Conservation (phyloP, 2,888 invertebrate species). For the Agonopterix heracliana region DNA sequence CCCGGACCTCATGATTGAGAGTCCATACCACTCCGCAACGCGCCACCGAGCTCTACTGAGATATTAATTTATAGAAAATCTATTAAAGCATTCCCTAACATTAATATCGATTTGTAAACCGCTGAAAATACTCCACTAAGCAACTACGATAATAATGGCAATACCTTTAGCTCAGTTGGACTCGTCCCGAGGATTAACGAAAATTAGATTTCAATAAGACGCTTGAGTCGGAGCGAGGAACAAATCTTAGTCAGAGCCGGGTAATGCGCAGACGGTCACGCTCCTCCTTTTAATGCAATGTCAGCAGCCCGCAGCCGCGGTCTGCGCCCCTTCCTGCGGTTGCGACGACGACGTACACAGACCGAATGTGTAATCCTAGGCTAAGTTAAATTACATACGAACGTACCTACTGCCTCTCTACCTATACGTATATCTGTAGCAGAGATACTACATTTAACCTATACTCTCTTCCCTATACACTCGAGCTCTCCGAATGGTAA, state of each 20-base stretch:
- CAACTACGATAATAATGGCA: conserved; percentile 53
- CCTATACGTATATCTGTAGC: no score
- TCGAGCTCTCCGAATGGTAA: no score
- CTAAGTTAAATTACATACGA: conserved; percentile 22
- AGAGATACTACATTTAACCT: background rate
- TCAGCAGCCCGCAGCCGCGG: conserved; percentile 35
- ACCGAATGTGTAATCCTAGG: conserved; percentile 20
- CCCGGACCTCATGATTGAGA: no score
- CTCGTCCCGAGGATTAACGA: conserved; percentile 65
- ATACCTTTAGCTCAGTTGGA: conserved; percentile 39
- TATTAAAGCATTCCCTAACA: no score
- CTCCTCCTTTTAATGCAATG: conserved; percentile 58
- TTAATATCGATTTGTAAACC: background rate
- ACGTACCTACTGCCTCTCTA: conserved; percentile 2
- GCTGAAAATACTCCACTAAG: conserved; percentile 8
- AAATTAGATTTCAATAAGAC: conserved; percentile 76
- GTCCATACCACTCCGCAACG: no score
- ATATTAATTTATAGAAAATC: no score
- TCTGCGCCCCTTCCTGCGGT: conserved; percentile 12
- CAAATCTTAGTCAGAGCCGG: conserved; percentile 60
- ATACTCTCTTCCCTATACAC: background rate
- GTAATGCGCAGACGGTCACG: conserved; percentile 62
- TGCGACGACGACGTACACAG: conserved; percentile 15
- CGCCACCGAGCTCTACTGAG: no score
- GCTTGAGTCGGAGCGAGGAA: conserved; percentile 57